Evolutionary conservation across 2,888 invertebrate genomes (phyloP), one percentile per base, ranked within the genome.

Genomic region (Plebejus melissa): DNA sequence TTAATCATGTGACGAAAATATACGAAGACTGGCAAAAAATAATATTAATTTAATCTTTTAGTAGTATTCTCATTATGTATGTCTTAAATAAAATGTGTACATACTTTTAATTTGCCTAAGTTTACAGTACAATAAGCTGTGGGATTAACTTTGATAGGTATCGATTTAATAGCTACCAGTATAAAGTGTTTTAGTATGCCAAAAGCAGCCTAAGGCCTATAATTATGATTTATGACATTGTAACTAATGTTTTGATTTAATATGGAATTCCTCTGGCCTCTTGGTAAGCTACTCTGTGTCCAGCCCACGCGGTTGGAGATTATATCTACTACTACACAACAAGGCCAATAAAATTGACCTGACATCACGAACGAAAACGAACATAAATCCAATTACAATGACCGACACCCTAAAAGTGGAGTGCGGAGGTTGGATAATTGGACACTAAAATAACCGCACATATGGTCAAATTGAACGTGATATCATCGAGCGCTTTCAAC

Each of bases 301-400:
- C 32, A 75, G 76, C 77, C 69, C 71, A 77, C 77, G 77, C 78
- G 81, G 87, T 85, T 82, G 82, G 82, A 83, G 84, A 84, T 84
- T 83, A 83, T 84, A 82, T 80, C 79, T 81, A 81, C 82, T 82
- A 82, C 83, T 83, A 81, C 82, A 78, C 76, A 76, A 75, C 88
- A 87, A 88, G 88, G 89, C 83, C 86, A 83, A 82, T 83, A 79
- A 79, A 84, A 83, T 86, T 82, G 78, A 83, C 80, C 75, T 87
- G 87, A 86, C 84, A 84, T 87, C 87, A 87, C 78, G 46, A 74
- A 76, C 71, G 76, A 69, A 78, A 79, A 78, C 74, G 77, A 76
- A 54, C 76, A 76, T 79, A 77, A 80, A 80, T 80, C 77, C 74
- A 78, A 80, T 81, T 78, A 77, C 77, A 76, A 54, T 57, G 74